These are phyloP conservation scores for Gallinago stenura DNA, from an alignment of 2,797 vertebrate species.

Conservation along the genomic window DNA sequence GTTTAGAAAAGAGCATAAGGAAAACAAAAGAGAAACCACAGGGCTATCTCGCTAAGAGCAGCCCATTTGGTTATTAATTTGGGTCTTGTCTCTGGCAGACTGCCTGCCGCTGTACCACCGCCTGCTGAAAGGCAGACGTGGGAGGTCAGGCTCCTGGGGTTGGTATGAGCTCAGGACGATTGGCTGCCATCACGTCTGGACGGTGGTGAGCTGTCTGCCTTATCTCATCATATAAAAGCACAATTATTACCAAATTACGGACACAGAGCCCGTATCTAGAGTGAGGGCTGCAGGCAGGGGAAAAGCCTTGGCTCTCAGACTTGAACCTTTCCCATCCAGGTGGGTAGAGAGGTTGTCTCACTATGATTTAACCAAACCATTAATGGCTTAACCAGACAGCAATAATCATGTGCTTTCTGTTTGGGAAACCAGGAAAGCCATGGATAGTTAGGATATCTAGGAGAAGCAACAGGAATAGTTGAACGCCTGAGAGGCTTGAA, in stretches of 20 bases:
- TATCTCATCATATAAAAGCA: neutral
- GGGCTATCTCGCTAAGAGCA: neutral
- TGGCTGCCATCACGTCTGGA: neutral
- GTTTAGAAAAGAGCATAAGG: constrained; percentile 1
- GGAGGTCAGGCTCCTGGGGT: neutral
- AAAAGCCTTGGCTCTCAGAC: neutral
- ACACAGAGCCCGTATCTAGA: accelerated
- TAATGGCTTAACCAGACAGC: neutral
- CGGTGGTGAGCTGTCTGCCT: neutral
- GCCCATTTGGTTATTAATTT: neutral
- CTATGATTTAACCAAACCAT: accelerated
- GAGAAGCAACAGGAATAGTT: neutral
- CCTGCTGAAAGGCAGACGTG: neutral
- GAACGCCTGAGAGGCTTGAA: neutral
- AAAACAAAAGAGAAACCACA: neutral
- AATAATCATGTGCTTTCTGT: neutral
- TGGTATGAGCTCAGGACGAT: neutral
- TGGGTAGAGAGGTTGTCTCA: neutral
- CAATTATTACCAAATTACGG: neutral
- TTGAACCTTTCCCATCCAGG: neutral
- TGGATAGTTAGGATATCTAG: neutral
- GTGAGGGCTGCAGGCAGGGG: neutral
- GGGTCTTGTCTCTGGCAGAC: neutral
- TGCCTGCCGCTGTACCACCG: neutral
- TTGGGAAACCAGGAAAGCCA: neutral